Evolutionary conservation across 2,113 vertebrate genomes (phyloP), one percentile per base, ranked within the genome.

Genomic region (Toxotes chatareus): DNA sequence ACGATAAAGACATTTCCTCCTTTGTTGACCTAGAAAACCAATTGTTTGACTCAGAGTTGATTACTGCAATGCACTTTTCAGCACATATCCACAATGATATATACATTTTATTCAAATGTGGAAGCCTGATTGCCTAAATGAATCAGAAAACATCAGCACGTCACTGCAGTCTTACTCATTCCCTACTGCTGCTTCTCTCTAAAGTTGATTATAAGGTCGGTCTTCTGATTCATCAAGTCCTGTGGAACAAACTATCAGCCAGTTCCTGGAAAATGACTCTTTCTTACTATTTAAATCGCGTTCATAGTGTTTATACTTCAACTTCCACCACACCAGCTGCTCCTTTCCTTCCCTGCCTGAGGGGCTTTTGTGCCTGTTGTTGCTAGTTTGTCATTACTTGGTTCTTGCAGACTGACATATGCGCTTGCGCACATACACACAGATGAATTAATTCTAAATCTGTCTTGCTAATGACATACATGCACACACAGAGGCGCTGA

Each of bases 21-120:
- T 85, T 40, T 76, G 73, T 70, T 87, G 86, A 90, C 84, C 83
- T 75, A 87, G 83, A 92, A 85, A 88, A 82, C 53, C 67, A 73
- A 73, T 77, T 84, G 79, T 87, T 87, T 88, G n/a, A 59, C 44
- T 68, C 64, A 19, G 56, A 75, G 73, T 82, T 80, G 78, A 89
- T 89, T 70, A 77, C 65, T 16, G 67, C 74, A 73, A 68, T 76
- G 83, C 77, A 72, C 59, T 57, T 77, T 68, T 83, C 65, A 42
- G 61, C 70, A 80, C 55, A 59, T n/a, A 70, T 23, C 65, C 59
- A 59, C 40, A 42, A 46, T 62, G 40, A 86, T 65, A 76, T 67
- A 42, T 32, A 27, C 61, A 61, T 7, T 64, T 64, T 32, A 76
- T 75, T 78, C 57, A 76, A 49, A 79, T 4, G 14, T 6, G 31